Conservation (phyloP, 2,113 vertebrate species). For the Carassius gibelio region DNA sequence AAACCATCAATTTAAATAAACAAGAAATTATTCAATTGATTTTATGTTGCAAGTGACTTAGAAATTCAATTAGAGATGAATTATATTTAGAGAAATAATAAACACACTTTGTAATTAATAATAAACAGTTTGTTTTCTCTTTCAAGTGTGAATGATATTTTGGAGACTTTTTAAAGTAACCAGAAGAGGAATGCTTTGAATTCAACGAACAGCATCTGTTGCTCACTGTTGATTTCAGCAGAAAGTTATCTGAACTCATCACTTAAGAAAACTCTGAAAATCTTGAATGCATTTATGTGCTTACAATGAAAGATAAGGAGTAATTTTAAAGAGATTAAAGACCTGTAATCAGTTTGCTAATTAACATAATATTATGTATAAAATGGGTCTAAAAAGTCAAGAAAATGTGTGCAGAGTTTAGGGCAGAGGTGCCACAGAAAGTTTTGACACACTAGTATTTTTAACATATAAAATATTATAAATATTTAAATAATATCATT, state of each 20-base stretch:
- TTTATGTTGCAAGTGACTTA: neutral
- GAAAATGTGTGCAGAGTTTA: too few species aligned
- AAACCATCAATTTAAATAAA: conserved; percentile 3
- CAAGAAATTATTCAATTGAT: neutral
- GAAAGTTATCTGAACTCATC: neutral
- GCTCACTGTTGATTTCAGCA: neutral
- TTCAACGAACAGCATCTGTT: neutral
- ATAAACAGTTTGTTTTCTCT: neutral
- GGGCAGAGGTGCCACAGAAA: too few species aligned
- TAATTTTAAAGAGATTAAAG: neutral
- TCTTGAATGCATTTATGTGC: neutral
- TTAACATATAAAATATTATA: too few species aligned
- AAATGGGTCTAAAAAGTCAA: too few species aligned
- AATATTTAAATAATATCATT: too few species aligned
- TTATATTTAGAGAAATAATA: neutral
- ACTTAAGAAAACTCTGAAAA: neutral
- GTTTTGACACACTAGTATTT: too few species aligned
- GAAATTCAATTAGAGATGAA: neutral
- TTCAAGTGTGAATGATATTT: neutral
- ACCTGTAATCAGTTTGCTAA: neutral
- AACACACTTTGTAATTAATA: conserved; percentile 1
- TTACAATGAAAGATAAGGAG: neutral
- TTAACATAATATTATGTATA: too few species aligned
- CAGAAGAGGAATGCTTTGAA: neutral
- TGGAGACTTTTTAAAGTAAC: neutral